These are phyloP conservation scores for Netelia melanura DNA, from an alignment of 2,888 invertebrate species.

Conservation along the genomic window DNA sequence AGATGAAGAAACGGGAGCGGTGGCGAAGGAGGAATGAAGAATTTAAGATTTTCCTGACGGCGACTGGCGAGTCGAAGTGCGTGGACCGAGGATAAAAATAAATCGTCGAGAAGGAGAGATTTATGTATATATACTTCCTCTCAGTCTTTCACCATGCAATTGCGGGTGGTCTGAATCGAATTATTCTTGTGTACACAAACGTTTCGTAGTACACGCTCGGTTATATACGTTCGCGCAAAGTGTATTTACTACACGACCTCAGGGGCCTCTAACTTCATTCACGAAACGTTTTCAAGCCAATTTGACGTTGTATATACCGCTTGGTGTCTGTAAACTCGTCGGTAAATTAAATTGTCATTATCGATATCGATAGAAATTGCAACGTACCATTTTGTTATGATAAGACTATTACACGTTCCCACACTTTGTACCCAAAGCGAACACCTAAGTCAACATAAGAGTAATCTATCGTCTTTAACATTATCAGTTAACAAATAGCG, in stretches of 20 bases:
- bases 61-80: constrained; percentile 3
- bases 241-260: constrained; percentile 49
- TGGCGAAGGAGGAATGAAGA: constrained; percentile 28
- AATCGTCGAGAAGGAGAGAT: constrained; percentile 32
- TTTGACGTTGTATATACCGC: not conserved
- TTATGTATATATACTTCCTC: not conserved
- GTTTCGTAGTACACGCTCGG: constrained; percentile 52
- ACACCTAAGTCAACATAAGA: too few species aligned
- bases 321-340: not conserved
- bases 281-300: constrained; percentile 28
- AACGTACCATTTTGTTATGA: too few species aligned
- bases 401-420: too few species aligned
- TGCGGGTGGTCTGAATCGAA: constrained; percentile 61
- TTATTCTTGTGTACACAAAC: constrained; percentile 55
- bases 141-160: constrained; percentile 20
- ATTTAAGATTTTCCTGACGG: constrained; percentile 28
- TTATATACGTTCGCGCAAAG: constrained; percentile 2
- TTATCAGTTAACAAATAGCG: too few species aligned
- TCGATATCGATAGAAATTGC: too few species aligned
- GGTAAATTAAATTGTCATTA: not conserved
- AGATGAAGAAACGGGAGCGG: constrained; percentile 26
- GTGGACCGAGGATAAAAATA: constrained; percentile 58
- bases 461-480: too few species aligned
- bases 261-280: constrained; percentile 49
- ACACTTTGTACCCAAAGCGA: too few species aligned